Conservation (phyloP, 1,140 invertebrate species). For the honey bee (Apis mellifera) region Amel_HAv3.1 CM009941.2:1735501-1736000, state of each 20-base stretch:
- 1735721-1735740: neutral
- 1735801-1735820: neutral
- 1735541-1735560: too few species aligned
- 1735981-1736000: conserved; percentile 22
- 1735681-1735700: neutral
- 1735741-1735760: neutral
- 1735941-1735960: conserved; percentile 35
- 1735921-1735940: conserved; percentile 26
- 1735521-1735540: conserved; percentile 26
- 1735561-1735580: neutral
- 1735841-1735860: neutral
- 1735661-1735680: neutral
- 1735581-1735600: neutral
- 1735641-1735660: neutral
- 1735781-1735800: neutral
- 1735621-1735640: neutral
- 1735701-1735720: conserved; percentile 1
- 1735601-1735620: neutral
- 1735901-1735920: conserved; percentile 19
- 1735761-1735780: neutral
- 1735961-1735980: conserved; percentile 40
- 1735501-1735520: conserved; percentile 19
- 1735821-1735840: neutral
- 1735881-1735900: neutral
- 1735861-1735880: neutral